Base-by-base conservation (phyloP, 2,113 vertebrate species). In the Heterocephalus glaber region DNA sequence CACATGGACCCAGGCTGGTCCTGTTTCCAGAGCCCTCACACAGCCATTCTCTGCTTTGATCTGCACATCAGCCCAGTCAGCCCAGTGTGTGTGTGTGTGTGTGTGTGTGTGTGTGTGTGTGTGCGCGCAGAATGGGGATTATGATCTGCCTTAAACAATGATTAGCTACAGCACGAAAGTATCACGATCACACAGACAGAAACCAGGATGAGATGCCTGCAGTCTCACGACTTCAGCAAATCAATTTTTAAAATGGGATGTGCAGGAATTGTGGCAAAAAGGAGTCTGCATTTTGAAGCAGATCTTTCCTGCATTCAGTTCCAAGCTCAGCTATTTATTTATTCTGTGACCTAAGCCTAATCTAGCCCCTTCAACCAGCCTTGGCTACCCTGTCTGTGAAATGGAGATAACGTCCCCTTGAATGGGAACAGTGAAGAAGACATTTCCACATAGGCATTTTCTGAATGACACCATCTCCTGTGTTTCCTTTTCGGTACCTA, bases 211-310 rank as follows among this genome's bases (percentile, higher is more conserved):
- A 86, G 90, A 95, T 60, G 76, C 47, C 92, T 2, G 8, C 60
- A 86, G 92, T 38, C 92, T 92, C 94, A 33, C 0, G 30, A 83
- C 30, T 89, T 77, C n/a, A 54, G 11, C 66, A 58, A 81, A 95
- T 56, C 66, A 56, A 44, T 84, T 76, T 95, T 68, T 28, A 44
- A 90, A 92, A 44, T 60, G 2, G 5, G 38, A 47, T n/a, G 28
- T 54, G 47, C 35, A 30, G 81, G 60, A 30, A 61, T 38, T 11
- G 1, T 35, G 66, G 47, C 84, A 47, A 14, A 66, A 26, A 38
- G n/a, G 86, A 26, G 35, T 20, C 22, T 84, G 58, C 44, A 19
- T n/a, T 68, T n/a, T 6, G 47, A 66, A 77, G 35, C 84, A 35
- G n/a, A 38, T 33, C 26, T 81, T 47, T 14, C 54, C 56, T 65